phyloP scores from a whole-genome alignment of 1,140 invertebrate species.

The Drosophila lini region DNA sequence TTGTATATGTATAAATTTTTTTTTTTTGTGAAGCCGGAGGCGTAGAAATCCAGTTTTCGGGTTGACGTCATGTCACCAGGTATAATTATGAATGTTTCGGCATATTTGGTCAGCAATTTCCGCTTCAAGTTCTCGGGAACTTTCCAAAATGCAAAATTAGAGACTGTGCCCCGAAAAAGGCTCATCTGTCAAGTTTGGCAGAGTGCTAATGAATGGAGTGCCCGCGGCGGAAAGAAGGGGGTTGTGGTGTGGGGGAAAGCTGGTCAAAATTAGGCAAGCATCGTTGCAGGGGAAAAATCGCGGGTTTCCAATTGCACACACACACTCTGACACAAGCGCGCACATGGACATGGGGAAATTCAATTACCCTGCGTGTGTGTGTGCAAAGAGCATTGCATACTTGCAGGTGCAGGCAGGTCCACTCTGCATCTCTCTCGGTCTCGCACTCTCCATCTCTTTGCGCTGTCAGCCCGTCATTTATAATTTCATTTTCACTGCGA shows the following conservation, averaged over 20 bases:
- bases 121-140: conserved; percentile 18
- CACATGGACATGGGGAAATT: conserved; percentile 25
- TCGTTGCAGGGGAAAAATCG: conserved; percentile 23
- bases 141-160: conserved; percentile 13
- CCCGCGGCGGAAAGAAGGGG: not conserved
- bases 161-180: not conserved
- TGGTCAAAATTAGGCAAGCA: conserved; percentile 15
- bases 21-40: conserved; percentile 6
- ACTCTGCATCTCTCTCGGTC: conserved; percentile 8
- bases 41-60: conserved; percentile 53
- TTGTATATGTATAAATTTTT: not conserved
- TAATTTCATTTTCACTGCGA: conserved; percentile 46
- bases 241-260: not conserved
- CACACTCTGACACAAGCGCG: not conserved
- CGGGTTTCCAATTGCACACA: conserved; percentile 29
- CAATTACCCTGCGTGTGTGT: conserved; percentile 32
- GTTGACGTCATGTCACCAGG: conserved; percentile 67
- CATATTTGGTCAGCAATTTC: conserved; percentile 35
- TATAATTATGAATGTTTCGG: conserved; percentile 24
- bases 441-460: conserved; percentile 7
- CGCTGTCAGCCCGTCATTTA: conserved; percentile 44
- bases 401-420: conserved; percentile 38
- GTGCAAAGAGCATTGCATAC: conserved; percentile 40
- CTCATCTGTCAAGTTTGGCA: conserved; percentile 15
- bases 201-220: conserved; percentile 18